Conservation (phyloP, 1,140 invertebrate genomes). For the Ips typographus region DNA sequence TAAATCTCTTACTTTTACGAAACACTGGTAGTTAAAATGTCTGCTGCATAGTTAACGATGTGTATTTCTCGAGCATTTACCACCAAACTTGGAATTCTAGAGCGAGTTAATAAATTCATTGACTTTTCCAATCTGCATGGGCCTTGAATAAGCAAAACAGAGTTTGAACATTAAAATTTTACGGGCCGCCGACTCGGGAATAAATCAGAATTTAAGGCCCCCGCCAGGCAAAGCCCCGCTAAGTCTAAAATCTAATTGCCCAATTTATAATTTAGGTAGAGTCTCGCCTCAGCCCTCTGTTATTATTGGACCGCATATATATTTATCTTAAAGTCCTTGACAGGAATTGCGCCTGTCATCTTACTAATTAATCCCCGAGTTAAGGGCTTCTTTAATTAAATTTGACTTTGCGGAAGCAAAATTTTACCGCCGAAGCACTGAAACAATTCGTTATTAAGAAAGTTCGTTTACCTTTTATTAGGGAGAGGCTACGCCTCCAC, state of each 20-base stretch:
- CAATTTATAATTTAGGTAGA: conserved; percentile 34
- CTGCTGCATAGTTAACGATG: too few relatives aligned
- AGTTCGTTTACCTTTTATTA: conserved; percentile 30
- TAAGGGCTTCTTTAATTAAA: conserved; percentile 37
- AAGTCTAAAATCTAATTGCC: conserved; percentile 31
- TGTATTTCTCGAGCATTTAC: too few relatives aligned
- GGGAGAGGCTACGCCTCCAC: too few relatives aligned
- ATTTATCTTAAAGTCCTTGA: conserved; percentile 35
- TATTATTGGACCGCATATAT: conserved; percentile 36
- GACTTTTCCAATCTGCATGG: too few relatives aligned
- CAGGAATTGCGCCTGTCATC: conserved; percentile 35
- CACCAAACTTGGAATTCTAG: too few relatives aligned
- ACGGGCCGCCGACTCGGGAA: background rate
- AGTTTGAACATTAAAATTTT: too few relatives aligned
- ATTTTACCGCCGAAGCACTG: conserved; percentile 18
- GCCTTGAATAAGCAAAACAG: too few relatives aligned
- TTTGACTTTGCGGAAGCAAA: conserved; percentile 34
- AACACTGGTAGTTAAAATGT: too few relatives aligned
- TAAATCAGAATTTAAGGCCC: conserved; percentile 28
- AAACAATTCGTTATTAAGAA: conserved; percentile 34
- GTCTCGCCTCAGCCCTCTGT: conserved; percentile 27
- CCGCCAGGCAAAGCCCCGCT: background rate
- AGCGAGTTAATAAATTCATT: too few relatives aligned
- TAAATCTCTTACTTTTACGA: too few relatives aligned
- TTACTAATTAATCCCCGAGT: conserved; percentile 35